These are phyloP conservation scores for Drosophila cardini DNA, from an alignment of 1,140 invertebrate species.

Conservation along the genomic window DNA sequence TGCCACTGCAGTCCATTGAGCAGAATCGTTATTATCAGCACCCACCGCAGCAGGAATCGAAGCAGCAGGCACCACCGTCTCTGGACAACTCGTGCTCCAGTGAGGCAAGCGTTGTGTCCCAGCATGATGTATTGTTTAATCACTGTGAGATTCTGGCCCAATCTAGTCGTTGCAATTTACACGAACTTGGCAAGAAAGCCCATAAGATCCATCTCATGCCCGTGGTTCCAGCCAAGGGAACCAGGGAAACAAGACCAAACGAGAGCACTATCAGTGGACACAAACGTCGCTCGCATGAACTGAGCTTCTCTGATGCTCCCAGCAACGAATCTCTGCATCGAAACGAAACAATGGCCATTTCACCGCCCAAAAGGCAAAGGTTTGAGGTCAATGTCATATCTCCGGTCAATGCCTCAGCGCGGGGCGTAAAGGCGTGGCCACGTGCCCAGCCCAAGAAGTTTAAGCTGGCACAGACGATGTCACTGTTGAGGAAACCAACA, in stretches of 20 bases:
- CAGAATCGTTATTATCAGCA: slow-evolving; percentile 81
- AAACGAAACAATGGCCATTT: slow-evolving; percentile 52
- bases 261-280: slow-evolving; percentile 13
- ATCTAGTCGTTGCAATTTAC: slow-evolving; percentile 80
- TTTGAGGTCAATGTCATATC: slow-evolving; percentile 48
- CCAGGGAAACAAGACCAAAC: not conserved
- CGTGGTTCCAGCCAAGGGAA: not conserved
- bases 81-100: slow-evolving; percentile 62
- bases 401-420: slow-evolving; percentile 56
- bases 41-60: slow-evolving; percentile 9
- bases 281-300: slow-evolving; percentile 70
- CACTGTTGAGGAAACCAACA: slow-evolving; percentile 62
- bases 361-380: slow-evolving; percentile 70
- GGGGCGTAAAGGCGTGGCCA: slow-evolving; percentile 54
- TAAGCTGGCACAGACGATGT: slow-evolving; percentile 66
- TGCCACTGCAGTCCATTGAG: slow-evolving; percentile 72
- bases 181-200: slow-evolving; percentile 69
- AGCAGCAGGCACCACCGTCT: slow-evolving; percentile 1
- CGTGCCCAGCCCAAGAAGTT: slow-evolving; percentile 66
- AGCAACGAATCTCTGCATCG: slow-evolving; percentile 69
- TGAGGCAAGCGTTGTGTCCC: slow-evolving; percentile 58
- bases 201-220: slow-evolving; percentile 32
- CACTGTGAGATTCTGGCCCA: slow-evolving; percentile 82
- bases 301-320: slow-evolving; percentile 70
- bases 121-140: slow-evolving; percentile 69